Percentiles rank a stretch among this genome's conserved stretches.
These are phyloP conservation scores for Turritopsis rubra DNA, from an alignment of 30 jellyfish, hydroid and myxozoan species.

Conservation along the genomic window DNA sequence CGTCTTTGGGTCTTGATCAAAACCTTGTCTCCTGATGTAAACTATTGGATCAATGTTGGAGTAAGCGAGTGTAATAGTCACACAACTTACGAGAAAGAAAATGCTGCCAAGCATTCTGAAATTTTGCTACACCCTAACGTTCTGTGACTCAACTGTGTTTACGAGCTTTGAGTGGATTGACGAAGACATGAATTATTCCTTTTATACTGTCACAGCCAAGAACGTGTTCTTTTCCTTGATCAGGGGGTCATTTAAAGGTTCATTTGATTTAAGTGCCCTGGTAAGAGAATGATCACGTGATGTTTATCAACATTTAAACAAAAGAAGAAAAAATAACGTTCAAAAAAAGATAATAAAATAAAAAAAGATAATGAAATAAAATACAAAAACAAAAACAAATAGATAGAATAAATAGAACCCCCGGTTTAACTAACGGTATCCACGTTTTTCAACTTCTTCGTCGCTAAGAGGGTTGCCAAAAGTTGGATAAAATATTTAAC, in stretches of 20 bases:
- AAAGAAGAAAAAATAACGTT: not conserved
- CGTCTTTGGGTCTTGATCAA: constrained; percentile 81
- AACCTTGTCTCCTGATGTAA: constrained; percentile 63
- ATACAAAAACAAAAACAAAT: too few relatives aligned
- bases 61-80: not conserved
- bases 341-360: too few relatives aligned
- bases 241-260: not conserved
- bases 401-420: too few relatives aligned
- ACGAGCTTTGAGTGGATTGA: not conserved
- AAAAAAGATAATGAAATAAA: not conserved
- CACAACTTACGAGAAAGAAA: not conserved
- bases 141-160: not conserved
- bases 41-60: constrained; percentile 23
- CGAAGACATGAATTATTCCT: not conserved
- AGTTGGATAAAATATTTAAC: not conserved
- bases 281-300: too few relatives aligned
- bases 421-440: not conserved
- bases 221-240: not conserved
- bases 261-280: not conserved
- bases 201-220: not conserved
- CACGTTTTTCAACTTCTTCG: not conserved
- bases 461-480: not conserved
- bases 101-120: too few relatives aligned
- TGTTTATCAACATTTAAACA: not conserved
- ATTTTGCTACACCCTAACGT: not conserved